Evolutionary conservation across 2,797 vertebrate species (phyloP).

Genomic region (Hydrophis major): DNA sequence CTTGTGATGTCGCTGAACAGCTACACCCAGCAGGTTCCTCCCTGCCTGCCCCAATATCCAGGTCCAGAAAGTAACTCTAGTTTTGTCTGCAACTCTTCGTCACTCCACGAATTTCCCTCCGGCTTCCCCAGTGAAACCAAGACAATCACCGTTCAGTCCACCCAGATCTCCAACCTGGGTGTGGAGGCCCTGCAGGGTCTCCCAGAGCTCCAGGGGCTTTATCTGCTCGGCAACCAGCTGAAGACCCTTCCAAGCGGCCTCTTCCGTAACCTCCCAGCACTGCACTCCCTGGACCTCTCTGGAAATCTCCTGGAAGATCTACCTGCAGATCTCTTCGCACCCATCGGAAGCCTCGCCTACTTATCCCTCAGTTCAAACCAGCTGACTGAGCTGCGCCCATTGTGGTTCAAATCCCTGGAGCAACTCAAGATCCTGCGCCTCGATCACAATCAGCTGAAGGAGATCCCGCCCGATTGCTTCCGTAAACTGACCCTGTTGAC

Average conservation of each 20-base stretch:
- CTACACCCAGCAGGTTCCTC: rapidly evolving
- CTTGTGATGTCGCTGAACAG: not conserved
- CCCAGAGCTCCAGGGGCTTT: slow-evolving; percentile 40
- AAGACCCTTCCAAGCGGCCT: slow-evolving; percentile 5
- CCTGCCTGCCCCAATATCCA: not conserved
- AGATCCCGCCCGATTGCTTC: slow-evolving; percentile 24
- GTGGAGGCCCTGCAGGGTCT: not conserved
- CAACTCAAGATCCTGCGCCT: slow-evolving; percentile 44
- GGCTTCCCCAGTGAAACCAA: no score
- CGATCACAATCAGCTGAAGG: slow-evolving; percentile 41
- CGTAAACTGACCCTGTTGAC: slow-evolving; percentile 8
- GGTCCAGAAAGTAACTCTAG: no score
- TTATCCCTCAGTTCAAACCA: slow-evolving; percentile 57
- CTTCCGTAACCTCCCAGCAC: not conserved
- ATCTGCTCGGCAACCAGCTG: slow-evolving; percentile 59
- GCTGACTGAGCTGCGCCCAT: slow-evolving; percentile 14
- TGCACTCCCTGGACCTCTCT: not conserved
- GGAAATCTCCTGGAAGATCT: no score
- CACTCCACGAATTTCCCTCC: not conserved
- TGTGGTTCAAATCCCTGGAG: slow-evolving; percentile 22
- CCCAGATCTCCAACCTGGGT: slow-evolving; percentile 40
- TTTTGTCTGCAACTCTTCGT: not conserved
- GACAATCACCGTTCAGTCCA: no score
- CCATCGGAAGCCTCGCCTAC: not conserved
- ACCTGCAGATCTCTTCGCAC: no score